Percentiles rank a stretch among this genome's conserved stretches.
These are phyloP conservation scores for Helicolenus hilgendorfi DNA, from an alignment of 2,797 vertebrate genomes.

Conservation along the genomic window DNA sequence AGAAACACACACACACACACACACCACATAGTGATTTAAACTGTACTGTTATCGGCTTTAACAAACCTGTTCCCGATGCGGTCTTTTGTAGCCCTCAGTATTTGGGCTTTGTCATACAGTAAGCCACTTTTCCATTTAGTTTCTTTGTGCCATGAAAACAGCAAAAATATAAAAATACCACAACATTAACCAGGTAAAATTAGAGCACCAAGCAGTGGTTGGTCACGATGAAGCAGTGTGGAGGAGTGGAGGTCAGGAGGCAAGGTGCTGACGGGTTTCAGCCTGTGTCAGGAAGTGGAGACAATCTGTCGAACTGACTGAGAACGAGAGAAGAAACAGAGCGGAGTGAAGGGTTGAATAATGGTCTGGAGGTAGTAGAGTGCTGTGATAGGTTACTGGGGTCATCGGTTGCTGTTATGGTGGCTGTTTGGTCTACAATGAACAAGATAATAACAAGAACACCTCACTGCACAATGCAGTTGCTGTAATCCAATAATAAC, in stretches of 20 bases:
- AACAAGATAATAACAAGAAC: constrained; percentile 11
- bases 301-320: constrained; percentile 26
- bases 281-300: neutral
- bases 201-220: constrained; percentile 7
- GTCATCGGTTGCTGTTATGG: neutral
- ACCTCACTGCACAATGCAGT: neutral
- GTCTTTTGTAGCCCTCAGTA: constrained; percentile 2
- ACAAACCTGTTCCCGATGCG: constrained; percentile 19
- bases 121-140: neutral
- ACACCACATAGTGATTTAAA: constrained; percentile 15
- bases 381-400: constrained; percentile 4
- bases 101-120: neutral
- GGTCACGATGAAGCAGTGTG: neutral
- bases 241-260: constrained; percentile 7
- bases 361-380: neutral
- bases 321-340: constrained; percentile 3
- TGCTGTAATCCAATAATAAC: neutral
- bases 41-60: constrained; percentile 4
- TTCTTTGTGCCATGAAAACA: neutral
- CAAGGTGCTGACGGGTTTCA: neutral
- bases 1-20: neutral
- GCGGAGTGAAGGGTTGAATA: constrained; percentile 7
- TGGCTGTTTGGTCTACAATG: neutral
- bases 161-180: neutral
- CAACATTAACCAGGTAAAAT: neutral